A percentile compares a stretch with the other conserved stretches of the same genome.
phyloP scores from a whole-genome alignment of 2,888 invertebrate species.

The Orchesellides sinensis region DNA sequence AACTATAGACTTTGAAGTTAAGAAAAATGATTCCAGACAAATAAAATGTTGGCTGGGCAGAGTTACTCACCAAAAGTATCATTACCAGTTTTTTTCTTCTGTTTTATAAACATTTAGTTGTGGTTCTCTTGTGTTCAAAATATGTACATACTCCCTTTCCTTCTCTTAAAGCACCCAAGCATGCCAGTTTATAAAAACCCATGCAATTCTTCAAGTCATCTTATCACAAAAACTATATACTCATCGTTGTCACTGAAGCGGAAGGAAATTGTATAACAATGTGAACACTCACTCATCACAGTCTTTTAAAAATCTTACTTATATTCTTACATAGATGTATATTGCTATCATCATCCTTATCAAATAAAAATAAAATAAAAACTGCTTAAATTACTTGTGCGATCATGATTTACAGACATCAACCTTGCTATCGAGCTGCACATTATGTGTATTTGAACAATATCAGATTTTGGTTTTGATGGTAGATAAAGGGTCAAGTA shows the following conservation, averaged over 20 bases:
- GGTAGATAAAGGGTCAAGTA: slow-evolving; percentile 36
- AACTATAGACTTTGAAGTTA: background rate
- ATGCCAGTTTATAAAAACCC: background rate
- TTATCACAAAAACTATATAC: background rate
- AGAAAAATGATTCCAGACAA: background rate
- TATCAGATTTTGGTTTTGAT: slow-evolving; percentile 2
- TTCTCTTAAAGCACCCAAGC: slow-evolving; percentile 26
- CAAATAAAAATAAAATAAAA: background rate
- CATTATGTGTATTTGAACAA: slow-evolving; percentile 8
- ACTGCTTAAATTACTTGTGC: background rate
- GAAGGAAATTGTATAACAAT: slow-evolving; percentile 34
- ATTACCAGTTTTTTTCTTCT: background rate
- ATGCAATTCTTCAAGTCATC: slow-evolving; percentile 36
- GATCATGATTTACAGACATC: slow-evolving; percentile 14
- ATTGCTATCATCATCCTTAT: background rate
- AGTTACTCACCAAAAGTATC: too few relatives aligned
- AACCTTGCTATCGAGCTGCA: slow-evolving; percentile 4
- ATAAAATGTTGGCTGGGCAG: too few relatives aligned
- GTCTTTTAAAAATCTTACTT: slow-evolving; percentile 7
- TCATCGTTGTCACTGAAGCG: slow-evolving; percentile 31
- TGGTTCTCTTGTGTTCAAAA: background rate
- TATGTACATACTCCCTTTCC: background rate
- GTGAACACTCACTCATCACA: background rate
- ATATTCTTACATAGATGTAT: too few relatives aligned
- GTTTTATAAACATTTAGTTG: slow-evolving; percentile 1